Percentiles rank a stretch among this genome's conserved stretches.
These are phyloP conservation scores for Heliconius himera DNA, from an alignment of 1,140 invertebrate genomes.

Conservation along the genomic window DNA sequence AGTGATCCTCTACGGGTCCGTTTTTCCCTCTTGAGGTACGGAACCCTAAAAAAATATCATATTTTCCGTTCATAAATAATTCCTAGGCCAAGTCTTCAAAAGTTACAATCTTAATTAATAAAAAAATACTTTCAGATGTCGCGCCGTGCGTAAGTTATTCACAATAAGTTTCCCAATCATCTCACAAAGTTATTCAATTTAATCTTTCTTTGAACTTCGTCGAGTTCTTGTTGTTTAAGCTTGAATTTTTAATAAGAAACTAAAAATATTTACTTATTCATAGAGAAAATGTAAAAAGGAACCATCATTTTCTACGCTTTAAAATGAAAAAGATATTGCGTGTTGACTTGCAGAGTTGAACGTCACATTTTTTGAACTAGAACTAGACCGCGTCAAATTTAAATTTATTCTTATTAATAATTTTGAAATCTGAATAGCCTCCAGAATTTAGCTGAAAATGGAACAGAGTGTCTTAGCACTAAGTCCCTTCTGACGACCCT, in stretches of 20 bases:
- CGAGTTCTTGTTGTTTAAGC: background rate
- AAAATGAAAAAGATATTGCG: background rate
- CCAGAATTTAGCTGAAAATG: no score
- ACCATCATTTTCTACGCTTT: background rate
- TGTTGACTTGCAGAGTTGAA: no score
- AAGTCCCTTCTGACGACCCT: no score
- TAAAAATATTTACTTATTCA: background rate
- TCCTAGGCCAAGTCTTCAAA: background rate
- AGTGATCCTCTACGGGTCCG: no score
- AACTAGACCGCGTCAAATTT: no score
- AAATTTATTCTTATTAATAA: no score
- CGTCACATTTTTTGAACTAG: no score
- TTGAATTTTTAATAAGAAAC: background rate
- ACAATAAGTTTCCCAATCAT: constrained; percentile 27
- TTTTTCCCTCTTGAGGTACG: no score
- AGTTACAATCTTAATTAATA: constrained; percentile 15
- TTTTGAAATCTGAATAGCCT: no score
- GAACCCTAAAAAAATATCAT: no score
- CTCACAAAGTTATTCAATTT: constrained; percentile 25
- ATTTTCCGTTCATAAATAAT: background rate
- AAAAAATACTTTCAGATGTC: background rate
- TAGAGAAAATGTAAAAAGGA: background rate
- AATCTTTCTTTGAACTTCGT: constrained; percentile 16
- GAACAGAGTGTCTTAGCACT: no score
- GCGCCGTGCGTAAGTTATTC: constrained; percentile 13